These are phyloP conservation scores for Xestoiulus laeticollis DNA, from an alignment of 2,888 invertebrate genomes.

Conservation along the genomic window DNA sequence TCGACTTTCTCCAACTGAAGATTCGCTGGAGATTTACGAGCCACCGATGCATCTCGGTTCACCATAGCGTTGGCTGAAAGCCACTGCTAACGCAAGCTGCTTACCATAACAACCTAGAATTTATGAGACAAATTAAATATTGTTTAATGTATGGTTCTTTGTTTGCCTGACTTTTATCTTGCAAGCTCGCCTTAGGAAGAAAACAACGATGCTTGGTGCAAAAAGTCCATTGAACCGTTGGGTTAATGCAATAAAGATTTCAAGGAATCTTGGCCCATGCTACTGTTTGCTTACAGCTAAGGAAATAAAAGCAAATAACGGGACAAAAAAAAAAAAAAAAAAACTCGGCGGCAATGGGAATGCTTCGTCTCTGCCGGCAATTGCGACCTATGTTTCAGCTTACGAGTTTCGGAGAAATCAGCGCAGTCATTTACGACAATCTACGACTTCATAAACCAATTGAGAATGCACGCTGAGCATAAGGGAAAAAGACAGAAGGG, in stretches of 20 bases:
- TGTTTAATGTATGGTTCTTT: conserved; percentile 7
- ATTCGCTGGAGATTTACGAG: neutral
- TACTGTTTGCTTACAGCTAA: neutral
- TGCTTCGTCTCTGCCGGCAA: neutral
- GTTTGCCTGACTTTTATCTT: neutral
- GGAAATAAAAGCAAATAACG: conserved; percentile 1
- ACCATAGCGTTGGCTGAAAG: neutral
- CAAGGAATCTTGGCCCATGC: neutral
- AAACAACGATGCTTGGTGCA: neutral
- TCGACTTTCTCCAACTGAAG: neutral
- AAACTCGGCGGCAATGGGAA: neutral
- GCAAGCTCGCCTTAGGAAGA: neutral
- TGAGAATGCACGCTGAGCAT: neutral
- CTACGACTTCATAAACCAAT: conserved; percentile 26
- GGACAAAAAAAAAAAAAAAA: neutral
- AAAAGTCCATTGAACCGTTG: neutral
- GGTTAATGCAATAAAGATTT: neutral
- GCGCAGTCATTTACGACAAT: neutral
- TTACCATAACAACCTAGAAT: conserved; percentile 15
- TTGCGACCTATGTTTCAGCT: neutral
- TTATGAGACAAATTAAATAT: conserved; percentile 34
- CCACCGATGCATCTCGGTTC: neutral
- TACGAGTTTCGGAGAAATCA: neutral
- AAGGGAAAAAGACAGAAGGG: neutral
- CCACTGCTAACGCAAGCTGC: neutral